Percentiles rank a stretch among this genome's conserved stretches.
Evolutionary conservation across 2,797 vertebrate species (phyloP).

Genomic region (Lepus oiostolus): DNA sequence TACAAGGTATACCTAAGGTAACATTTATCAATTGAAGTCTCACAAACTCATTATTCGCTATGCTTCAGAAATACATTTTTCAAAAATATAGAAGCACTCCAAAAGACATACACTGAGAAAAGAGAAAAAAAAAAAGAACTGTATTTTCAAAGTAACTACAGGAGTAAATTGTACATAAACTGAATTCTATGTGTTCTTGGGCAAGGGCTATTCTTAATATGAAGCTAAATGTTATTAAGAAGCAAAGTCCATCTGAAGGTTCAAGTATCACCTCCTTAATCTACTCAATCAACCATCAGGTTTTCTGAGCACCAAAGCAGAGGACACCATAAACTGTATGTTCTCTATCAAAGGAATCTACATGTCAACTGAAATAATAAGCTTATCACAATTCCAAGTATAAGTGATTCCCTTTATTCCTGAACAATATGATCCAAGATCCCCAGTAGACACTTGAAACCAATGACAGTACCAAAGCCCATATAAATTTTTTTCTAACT

Average conservation of each 20-base stretch:
- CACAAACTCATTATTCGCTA: constrained; percentile 17
- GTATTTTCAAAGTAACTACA: constrained; percentile 33
- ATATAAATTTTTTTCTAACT: background rate
- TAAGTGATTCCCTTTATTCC: background rate
- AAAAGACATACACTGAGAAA: background rate
- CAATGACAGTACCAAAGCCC: background rate
- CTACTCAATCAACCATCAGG: constrained; percentile 21
- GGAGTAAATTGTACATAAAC: background rate
- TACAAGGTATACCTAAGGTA: background rate
- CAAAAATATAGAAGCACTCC: background rate
- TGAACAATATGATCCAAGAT: background rate
- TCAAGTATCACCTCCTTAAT: constrained; percentile 29
- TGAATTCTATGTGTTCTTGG: background rate
- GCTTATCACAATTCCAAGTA: constrained; percentile 13
- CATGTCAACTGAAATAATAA: background rate
- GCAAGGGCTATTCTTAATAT: background rate
- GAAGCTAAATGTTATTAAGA: constrained; percentile 34
- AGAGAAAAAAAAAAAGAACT: background rate
- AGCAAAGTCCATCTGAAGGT: background rate
- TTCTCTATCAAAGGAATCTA: constrained; percentile 22
- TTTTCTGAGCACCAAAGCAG: constrained; percentile 23
- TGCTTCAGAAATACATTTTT: background rate
- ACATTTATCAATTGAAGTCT: background rate
- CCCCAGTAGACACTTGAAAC: background rate
- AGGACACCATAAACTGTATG: background rate